Percentiles rank a stretch among this genome's conserved stretches.
These are phyloP conservation scores for Cordilura impudica DNA, from an alignment of 2,888 invertebrate genomes.

Conservation along the genomic window DNA sequence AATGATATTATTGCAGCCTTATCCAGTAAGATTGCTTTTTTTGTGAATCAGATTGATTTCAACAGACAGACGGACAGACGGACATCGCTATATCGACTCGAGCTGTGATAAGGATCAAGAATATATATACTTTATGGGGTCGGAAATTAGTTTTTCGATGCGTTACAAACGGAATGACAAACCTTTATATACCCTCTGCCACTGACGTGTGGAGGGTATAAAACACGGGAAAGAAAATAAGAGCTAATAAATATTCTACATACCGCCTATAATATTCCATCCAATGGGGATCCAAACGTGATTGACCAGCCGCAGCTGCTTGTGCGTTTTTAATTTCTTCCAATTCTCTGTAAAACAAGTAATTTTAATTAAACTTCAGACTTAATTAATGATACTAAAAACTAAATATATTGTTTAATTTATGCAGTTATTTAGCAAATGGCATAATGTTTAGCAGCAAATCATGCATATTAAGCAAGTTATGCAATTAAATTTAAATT, in stretches of 20 bases:
- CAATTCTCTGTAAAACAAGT: conserved; percentile 81
- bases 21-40: too few species aligned
- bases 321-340: conserved; percentile 90
- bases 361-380: conserved; percentile 8
- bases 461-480: neutral
- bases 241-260: neutral
- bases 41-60: too few species aligned
- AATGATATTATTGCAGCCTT: too few species aligned
- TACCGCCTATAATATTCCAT: conserved; percentile 89
- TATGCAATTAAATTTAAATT: too few species aligned
- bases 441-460: neutral
- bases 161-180: too few species aligned
- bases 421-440: neutral
- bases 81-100: too few species aligned
- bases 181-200: conserved; percentile 80
- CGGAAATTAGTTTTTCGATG: too few species aligned
- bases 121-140: too few species aligned
- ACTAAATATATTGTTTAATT: neutral
- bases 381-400: neutral
- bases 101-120: too few species aligned
- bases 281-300: conserved; percentile 89
- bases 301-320: conserved; percentile 81
- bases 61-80: too few species aligned
- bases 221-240: neutral
- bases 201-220: too few species aligned